Evolutionary conservation across 2,113 vertebrate species (phyloP).

Genomic region (Ammodytes dubius): DNA sequence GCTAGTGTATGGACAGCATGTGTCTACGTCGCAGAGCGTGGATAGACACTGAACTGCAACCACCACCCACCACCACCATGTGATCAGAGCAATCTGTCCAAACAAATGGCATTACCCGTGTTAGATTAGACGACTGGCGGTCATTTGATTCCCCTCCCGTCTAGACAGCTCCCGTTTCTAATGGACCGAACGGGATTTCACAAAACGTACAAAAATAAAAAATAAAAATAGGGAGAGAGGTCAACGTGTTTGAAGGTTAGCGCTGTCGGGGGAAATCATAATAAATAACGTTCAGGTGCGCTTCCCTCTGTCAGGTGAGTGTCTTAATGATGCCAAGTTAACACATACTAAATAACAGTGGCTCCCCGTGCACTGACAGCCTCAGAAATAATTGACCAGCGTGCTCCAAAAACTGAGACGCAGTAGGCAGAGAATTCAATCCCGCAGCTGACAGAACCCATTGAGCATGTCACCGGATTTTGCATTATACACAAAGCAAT

Average conservation of each 20-base stretch:
- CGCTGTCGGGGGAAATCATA: conserved; percentile 79
- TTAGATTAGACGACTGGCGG: conserved; percentile 75
- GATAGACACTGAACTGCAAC: conserved; percentile 37
- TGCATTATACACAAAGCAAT: conserved; percentile 87
- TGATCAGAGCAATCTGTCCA: conserved; percentile 78
- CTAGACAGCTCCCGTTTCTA: conserved; percentile 76
- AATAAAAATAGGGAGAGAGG: conserved; percentile 70
- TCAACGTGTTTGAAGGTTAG: conserved; percentile 86
- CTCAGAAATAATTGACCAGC: conserved; percentile 90
- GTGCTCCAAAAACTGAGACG: conserved; percentile 86
- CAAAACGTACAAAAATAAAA: conserved; percentile 35
- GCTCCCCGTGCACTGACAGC: conserved; percentile 84
- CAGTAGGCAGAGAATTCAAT: conserved; percentile 88
- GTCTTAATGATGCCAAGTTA: conserved; percentile 89
- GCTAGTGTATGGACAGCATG: conserved; percentile 48
- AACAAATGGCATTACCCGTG: conserved; percentile 71
- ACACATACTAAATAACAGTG: conserved; percentile 88
- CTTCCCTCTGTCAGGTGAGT: conserved; percentile 80
- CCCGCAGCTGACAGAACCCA: conserved; percentile 86
- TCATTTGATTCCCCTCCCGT: conserved; percentile 69
- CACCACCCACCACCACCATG: conserved; percentile 38
- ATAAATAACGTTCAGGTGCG: conserved; percentile 85
- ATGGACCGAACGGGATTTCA: conserved; percentile 71
- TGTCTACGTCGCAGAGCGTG: conserved; percentile 25
- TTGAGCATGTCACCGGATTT: conserved; percentile 86